A percentile compares a stretch with the other conserved stretches of the same genome.
Conservation (phyloP, 2,113 vertebrate species). For the Brevimyrus niger region DNA sequence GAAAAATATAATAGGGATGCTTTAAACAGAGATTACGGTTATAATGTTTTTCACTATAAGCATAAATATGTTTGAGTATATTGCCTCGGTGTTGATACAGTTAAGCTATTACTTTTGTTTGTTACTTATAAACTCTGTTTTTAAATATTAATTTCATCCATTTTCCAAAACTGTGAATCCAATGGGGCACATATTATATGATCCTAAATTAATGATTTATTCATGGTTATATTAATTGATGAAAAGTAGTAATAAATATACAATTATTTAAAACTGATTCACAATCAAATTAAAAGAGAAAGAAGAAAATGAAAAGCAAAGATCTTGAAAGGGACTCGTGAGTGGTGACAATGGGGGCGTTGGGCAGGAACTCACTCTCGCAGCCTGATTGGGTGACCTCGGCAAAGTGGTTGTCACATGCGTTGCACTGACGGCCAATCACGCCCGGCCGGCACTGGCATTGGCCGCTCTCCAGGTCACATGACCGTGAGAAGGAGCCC, state of each 20-base stretch:
- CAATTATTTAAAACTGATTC: background rate
- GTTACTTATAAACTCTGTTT: background rate
- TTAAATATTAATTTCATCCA: background rate
- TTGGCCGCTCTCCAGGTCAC: slow-evolving; percentile 77
- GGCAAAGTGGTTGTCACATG: slow-evolving; percentile 89
- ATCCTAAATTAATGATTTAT: background rate
- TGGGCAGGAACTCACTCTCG: slow-evolving; percentile 64
- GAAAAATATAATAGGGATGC: background rate
- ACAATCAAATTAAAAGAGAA: background rate
- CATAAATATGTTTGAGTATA: background rate
- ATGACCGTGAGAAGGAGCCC: slow-evolving; percentile 86
- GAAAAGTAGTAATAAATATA: background rate
- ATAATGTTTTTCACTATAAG: background rate
- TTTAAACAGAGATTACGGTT: background rate
- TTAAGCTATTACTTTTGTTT: background rate
- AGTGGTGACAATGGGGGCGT: background rate
- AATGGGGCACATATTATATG: background rate
- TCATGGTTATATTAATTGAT: background rate
- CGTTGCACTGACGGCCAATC: slow-evolving; percentile 90
- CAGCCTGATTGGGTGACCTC: slow-evolving; percentile 93
- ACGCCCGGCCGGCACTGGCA: slow-evolving; percentile 90
- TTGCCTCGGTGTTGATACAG: background rate
- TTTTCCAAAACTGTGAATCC: background rate
- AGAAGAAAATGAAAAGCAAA: background rate
- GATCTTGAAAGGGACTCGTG: background rate